Evolutionary conservation across 2,797 vertebrate genomes (phyloP).

Genomic region (Balearica regulorum): DNA sequence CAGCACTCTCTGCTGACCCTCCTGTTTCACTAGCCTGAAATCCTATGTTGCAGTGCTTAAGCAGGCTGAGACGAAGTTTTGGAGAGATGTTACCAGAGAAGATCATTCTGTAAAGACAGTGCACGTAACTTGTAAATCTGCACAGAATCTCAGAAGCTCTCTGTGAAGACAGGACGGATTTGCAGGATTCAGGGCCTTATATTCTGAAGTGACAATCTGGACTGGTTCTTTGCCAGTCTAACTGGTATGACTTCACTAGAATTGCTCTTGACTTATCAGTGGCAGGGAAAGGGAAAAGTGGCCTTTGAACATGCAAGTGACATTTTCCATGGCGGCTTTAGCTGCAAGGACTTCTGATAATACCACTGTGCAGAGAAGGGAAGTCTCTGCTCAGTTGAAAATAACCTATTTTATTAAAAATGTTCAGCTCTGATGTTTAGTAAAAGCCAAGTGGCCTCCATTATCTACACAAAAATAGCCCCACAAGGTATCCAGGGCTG

Average conservation of each 20-base stretch:
- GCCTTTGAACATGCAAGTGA: not conserved
- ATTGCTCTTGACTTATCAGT: not conserved
- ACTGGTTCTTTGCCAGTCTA: not conserved
- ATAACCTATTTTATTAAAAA: conserved; percentile 18
- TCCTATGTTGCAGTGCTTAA: not conserved
- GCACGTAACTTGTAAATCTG: not conserved
- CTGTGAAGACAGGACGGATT: not conserved
- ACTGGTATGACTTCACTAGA: not conserved
- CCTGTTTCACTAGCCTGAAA: not conserved
- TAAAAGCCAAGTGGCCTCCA: conserved; percentile 41
- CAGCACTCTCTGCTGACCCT: not conserved
- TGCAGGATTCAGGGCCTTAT: not conserved
- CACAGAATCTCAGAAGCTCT: not conserved
- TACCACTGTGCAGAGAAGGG: not conserved
- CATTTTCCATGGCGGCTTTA: conserved; percentile 9
- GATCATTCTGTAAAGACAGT: not conserved
- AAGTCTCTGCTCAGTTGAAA: not conserved
- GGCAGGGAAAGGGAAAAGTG: not conserved
- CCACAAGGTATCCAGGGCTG: not conserved
- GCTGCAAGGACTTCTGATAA: not conserved
- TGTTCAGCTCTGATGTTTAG: not conserved
- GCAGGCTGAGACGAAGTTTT: not conserved
- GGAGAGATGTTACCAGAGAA: not conserved
- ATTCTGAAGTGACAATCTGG: not conserved
- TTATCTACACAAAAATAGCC: conserved; percentile 22